Percentiles rank a stretch among this genome's conserved stretches.
phyloP scores from a whole-genome alignment of 2,888 invertebrate species.

The Julus scandinavius region DNA sequence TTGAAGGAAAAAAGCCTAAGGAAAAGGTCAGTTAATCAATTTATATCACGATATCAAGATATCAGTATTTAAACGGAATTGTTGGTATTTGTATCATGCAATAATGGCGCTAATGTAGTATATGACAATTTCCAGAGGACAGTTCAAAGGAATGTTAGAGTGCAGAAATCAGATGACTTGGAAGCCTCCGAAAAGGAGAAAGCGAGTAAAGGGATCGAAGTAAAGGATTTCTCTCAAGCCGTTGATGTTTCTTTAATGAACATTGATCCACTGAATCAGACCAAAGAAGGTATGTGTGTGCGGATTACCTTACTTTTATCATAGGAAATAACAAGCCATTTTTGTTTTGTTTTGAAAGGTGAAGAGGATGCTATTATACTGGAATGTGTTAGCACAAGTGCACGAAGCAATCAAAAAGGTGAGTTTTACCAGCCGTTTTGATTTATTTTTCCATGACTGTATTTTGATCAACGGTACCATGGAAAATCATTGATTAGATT shows the following conservation, averaged over 20 bases:
- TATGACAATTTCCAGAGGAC: neutral
- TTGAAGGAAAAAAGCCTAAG: slow-evolving; percentile 48
- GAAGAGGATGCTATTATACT: neutral
- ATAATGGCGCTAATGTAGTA: neutral
- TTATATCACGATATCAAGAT: too few species aligned
- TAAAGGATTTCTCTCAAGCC: neutral
- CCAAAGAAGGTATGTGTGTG: neutral
- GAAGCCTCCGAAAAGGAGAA: neutral
- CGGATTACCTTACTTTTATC: neutral
- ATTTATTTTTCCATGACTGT: too few species aligned
- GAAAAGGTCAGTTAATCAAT: neutral
- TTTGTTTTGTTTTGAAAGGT: neutral
- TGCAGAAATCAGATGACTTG: neutral
- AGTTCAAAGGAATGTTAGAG: neutral
- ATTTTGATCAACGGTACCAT: too few species aligned
- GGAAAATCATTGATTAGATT: too few species aligned
- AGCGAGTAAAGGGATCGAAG: neutral
- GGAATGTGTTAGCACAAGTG: neutral
- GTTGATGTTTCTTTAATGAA: neutral
- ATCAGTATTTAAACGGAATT: neutral
- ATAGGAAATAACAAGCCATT: neutral
- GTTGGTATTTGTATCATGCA: too few species aligned
- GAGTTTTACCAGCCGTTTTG: neutral
- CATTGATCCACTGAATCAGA: neutral
- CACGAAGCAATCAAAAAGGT: neutral